Evolutionary conservation across 92 coral and sea anemone species (phyloP), one percentile per base, ranked within the genome.

Genomic region (Muricea muricata): DNA sequence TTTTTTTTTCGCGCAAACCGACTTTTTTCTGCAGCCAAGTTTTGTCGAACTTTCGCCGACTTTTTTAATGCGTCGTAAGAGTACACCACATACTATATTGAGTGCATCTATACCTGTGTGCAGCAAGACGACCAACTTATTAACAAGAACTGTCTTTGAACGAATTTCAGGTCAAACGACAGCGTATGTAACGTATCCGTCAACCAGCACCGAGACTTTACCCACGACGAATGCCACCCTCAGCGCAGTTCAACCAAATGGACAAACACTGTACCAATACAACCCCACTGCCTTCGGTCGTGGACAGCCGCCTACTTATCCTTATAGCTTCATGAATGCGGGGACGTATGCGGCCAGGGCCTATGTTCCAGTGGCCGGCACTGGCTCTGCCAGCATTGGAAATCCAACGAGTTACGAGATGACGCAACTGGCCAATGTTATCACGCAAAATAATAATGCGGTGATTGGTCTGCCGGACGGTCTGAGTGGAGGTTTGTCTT

Each of bases 291-390:
- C 83, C 12, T 78, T 78, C 26, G 83, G 83, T 37, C 70, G 83
- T 0, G 83, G 83, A 10, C 83, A 78, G 39, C 83, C 83, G 18
- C 83, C 83, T 3, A 58, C 69, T 7, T 78, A 78, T 28, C 83
- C 70, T 17, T 78, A 78, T 34, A 39, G 83, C 15, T 78, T 78
- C 17, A 78, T 78, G 31, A 78, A 78, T 35, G 71, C 83, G 3
- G 71, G 69, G 0, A 28, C 83, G 11, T 78, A 78, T 47, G 71
- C 69, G 17, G 55, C 71, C 28, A 0, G 83, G 18, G 71, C 83
- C 61, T 78, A 78, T 58, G 69, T 78, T 0, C 83, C 83, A 17
- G 71, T 78, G n/a, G 42, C 80, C 18, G 83, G 83, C 6, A 37
- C 83, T 12, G 52, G 71, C 29, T 61, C 83, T 20, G 61, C 83